Evolutionary conservation across 2,888 invertebrate genomes (phyloP).

Genomic region (Phyllotreta striolata): DNA sequence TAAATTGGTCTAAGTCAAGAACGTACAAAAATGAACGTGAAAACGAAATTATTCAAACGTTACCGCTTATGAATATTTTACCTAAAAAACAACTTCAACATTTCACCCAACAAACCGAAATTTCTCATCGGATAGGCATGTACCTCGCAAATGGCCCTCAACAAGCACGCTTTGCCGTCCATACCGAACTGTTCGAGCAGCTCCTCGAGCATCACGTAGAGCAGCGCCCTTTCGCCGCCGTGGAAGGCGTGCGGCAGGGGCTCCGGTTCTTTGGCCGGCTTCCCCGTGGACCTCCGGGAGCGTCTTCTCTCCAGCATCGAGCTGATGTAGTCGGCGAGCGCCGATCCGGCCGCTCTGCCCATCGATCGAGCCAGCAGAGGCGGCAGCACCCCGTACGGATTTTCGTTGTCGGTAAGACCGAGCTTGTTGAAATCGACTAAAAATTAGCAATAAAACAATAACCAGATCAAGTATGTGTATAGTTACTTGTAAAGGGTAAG

Average conservation of each 20-base stretch:
- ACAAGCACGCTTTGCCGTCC: conserved; percentile 81
- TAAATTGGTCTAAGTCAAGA: background rate
- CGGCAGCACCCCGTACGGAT: conserved; percentile 83
- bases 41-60: background rate
- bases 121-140: conserved; percentile 80
- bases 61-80: conserved; percentile 60
- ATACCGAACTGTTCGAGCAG: conserved; percentile 81
- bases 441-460: conserved; percentile 42
- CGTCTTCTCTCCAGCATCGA: conserved; percentile 71
- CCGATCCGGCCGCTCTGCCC: conserved; percentile 75
- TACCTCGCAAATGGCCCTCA: conserved; percentile 86
- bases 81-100: conserved; percentile 84
- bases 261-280: conserved; percentile 1
- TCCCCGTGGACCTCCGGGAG: conserved; percentile 54
- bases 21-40: background rate
- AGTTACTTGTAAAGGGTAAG: conserved; percentile 85
- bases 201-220: conserved; percentile 82
- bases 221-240: conserved; percentile 82
- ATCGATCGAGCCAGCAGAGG: conserved; percentile 79
- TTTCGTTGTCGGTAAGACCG: conserved; percentile 87
- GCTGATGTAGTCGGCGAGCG: conserved; percentile 77
- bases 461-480: conserved; percentile 15
- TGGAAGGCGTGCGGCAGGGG: conserved; percentile 67
- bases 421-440: conserved; percentile 86
- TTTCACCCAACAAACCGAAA: conserved; percentile 83